Evolutionary conservation across 2,888 invertebrate species (phyloP).

Genomic region (Aphrophora alni): DNA sequence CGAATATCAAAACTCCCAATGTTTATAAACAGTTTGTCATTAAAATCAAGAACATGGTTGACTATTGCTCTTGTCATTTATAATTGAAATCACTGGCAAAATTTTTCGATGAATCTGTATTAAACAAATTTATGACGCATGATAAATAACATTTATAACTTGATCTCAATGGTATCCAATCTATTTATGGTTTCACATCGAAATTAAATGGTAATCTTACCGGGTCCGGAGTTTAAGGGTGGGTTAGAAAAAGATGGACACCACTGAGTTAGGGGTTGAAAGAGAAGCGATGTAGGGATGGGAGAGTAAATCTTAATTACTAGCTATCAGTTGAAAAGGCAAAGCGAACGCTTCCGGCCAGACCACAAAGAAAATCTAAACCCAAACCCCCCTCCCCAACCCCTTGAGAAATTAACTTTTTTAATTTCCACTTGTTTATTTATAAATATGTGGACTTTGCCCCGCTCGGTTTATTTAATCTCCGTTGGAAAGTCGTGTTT

Average conservation of each 20-base stretch:
- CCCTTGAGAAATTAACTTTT: constrained; percentile 6
- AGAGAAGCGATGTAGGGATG: neutral
- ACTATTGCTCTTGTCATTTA: too few species aligned
- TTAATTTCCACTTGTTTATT: constrained; percentile 6
- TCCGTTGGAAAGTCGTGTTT: neutral
- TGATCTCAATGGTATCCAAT: too few species aligned
- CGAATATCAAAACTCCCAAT: too few species aligned
- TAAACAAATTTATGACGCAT: too few species aligned
- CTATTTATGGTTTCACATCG: too few species aligned
- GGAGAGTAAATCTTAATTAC: neutral
- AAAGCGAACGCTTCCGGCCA: neutral
- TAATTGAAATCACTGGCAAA: too few species aligned
- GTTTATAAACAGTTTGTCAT: too few species aligned
- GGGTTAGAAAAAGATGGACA: neutral
- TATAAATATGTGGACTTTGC: neutral
- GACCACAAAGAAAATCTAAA: neutral
- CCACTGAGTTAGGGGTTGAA: neutral
- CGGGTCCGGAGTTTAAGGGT: too few species aligned
- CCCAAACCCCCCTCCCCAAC: neutral
- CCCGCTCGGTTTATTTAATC: neutral
- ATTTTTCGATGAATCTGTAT: too few species aligned
- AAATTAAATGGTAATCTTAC: too few species aligned
- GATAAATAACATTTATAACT: too few species aligned
- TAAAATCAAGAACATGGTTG: too few species aligned
- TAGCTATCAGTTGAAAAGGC: neutral